Evolutionary conservation across 2,113 vertebrate species (phyloP), one percentile per base, ranked within the genome.

Genomic region (Xenopus tropicalis): DNA sequence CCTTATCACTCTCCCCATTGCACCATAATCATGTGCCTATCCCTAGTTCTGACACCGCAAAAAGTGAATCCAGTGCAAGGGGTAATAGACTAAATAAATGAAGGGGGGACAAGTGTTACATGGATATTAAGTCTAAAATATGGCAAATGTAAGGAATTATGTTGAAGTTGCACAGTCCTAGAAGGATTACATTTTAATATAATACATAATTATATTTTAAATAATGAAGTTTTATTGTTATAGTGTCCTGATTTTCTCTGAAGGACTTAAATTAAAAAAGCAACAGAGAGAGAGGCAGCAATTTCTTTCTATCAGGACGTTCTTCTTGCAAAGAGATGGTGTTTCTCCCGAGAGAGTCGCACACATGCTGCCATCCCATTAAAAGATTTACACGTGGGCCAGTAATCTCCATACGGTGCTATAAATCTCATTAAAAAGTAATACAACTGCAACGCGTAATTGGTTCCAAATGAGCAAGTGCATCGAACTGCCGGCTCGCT

Each of bases 381-480:
- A 76, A 76, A 76, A 69, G 73, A 76, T 76, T 76, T 76, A 76
- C 73, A 76, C 59, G 58, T 69, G 73, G 73, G 73, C 73, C 73
- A 63, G 73, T 76, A 76, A 76, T 76, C 73, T 76, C 73, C 73
- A 76, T 76, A 76, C 73, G 73, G 73, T 76, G 73, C 73, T 69
- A 76, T 76, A 76, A 76, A 76, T 76, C 73, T 76, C 66, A 76
- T 76, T 76, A 76, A 76, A 76, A 76, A 76, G 73, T 76, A 76
- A 76, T 76, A 76, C 66, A 76, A 76, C 73, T 69, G 73, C 73
- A 76, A 76, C 66, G 66, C 73, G 54, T 76, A 76, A 76, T 76
- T 76, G 73, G 73, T 76, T 76, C 73, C 73, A 76, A 76, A 76
- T 69, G 66, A 76, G 73, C 73, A 76, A 76, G 66, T 69, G 73